Conservation (phyloP, 2,888 invertebrate species). For the Pardosa pseudoannulata region DNA sequence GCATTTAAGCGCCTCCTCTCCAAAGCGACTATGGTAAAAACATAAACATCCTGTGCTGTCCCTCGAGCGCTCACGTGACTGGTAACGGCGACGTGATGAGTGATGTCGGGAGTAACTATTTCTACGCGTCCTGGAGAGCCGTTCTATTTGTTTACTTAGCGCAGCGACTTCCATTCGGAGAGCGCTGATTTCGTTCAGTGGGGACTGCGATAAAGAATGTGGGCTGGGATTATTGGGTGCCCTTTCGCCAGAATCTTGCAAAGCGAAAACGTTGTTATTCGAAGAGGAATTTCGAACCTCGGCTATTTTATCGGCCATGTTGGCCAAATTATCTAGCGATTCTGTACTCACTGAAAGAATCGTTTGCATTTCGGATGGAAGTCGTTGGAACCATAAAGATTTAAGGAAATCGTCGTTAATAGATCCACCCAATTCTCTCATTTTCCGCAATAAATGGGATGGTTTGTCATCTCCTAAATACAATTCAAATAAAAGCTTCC, state of each 20-base stretch:
- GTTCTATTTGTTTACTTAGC: background rate
- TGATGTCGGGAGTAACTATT: background rate
- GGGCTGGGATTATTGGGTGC: background rate
- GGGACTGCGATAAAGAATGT: too few species aligned
- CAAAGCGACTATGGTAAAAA: background rate
- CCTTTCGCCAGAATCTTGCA: background rate
- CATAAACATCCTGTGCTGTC: too few species aligned
- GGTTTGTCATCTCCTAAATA: constrained; percentile 20
- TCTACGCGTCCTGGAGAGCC: background rate
- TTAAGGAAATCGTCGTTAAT: background rate
- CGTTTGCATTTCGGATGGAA: background rate
- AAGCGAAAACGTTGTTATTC: background rate
- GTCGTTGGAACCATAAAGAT: background rate
- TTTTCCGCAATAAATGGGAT: background rate
- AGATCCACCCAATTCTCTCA: background rate
- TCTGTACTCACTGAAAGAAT: background rate
- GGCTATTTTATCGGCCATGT: background rate
- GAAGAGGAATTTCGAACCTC: too few species aligned
- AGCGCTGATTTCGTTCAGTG: background rate
- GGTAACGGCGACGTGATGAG: background rate
- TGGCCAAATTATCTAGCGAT: background rate
- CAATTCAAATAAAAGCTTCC: background rate
- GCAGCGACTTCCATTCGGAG: background rate
- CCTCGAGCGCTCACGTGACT: background rate
- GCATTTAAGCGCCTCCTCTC: constrained; percentile 5